Base-by-base conservation (phyloP, 2,797 vertebrate species). In the Etheostoma perlongum region DNA sequence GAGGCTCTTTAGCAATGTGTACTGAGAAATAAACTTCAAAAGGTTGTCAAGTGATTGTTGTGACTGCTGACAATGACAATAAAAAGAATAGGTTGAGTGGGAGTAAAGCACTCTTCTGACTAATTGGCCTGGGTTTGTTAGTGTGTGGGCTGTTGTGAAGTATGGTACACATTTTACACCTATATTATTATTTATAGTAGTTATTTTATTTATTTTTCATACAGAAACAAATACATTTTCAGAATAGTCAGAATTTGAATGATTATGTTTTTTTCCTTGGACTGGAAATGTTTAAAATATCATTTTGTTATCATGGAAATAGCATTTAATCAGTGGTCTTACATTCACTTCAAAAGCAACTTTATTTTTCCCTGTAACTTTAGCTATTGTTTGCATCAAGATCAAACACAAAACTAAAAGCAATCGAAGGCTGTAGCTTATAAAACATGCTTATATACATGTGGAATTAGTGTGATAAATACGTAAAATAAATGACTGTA, bases 61-160 rank as follows among this genome's bases (percentile, higher is more conserved):
- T 86, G 78, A 82, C 74, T 86, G 72, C 79, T 88, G 81, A 78
- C 72, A 64, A 52, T 76, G 88, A 81, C 79, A 65, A 71, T 67
- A 66, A 72, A n/a, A 21, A 84, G 67, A 87, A 73, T 21, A 76
- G 75, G 42, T 85, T 66, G 73, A 87, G 90, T 90, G 85, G 88
- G 79, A 74, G 67, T 88, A 59, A 75, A 89, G 88, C 13, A 40
- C 89, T 72, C 89, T 88, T 76, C 67, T 79, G 4, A 67, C 62
- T 90, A 91, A 89, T 88, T 85, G 81, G 66, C 33, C 72, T 75
- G 55, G 74, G 74, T 72, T 82, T 63, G 54, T 72, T 67, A 33
- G 48, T 70, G 61, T 78, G 90, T 90, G 87, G 90, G 85, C 63
- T 82, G 72, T 44, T 64, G 61, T 82, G 51, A 88, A 85, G 74